Percentiles rank a stretch among this genome's conserved stretches.
Evolutionary conservation across 2,797 vertebrate species (phyloP).

Genomic region (Danio choprae): DNA sequence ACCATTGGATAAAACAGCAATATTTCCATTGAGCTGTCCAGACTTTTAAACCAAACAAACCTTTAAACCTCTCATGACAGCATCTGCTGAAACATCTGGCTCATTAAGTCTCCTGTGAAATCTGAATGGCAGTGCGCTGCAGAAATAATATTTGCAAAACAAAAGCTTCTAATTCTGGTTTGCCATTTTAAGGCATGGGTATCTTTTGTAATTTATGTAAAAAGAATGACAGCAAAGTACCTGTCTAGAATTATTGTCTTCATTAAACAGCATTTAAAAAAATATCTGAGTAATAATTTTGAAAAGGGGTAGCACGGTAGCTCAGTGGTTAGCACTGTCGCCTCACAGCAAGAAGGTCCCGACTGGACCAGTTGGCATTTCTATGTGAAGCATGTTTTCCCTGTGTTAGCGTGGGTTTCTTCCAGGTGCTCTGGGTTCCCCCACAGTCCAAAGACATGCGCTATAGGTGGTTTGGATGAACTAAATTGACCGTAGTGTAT

Average conservation of each 20-base stretch:
- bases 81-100: constrained; percentile 38
- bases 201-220: constrained; percentile 10
- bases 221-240: constrained; percentile 9
- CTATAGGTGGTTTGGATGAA: too few relatives aligned
- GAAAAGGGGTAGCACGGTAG: too few relatives aligned
- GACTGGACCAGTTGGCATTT: too few relatives aligned
- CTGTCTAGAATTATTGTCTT: not conserved
- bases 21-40: constrained; percentile 12
- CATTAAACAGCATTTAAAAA: not conserved
- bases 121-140: constrained; percentile 12
- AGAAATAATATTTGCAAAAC: not conserved
- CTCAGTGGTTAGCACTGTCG: too few relatives aligned
- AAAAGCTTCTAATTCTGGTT: constrained; percentile 11
- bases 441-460: too few relatives aligned
- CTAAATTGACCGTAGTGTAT: too few relatives aligned
- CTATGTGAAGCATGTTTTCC: too few relatives aligned
- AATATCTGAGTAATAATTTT: not conserved
- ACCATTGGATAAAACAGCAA: not conserved
- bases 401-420: too few relatives aligned
- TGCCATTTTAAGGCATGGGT: constrained; percentile 6
- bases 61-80: not conserved
- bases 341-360: too few relatives aligned
- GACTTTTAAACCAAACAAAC: constrained; percentile 10
- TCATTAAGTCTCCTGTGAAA: constrained; percentile 26
- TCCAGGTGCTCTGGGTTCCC: too few relatives aligned